Percentiles rank a stretch among this genome's conserved stretches.
Evolutionary conservation across 2,113 vertebrate species (phyloP).

Genomic region (Aplodontia rufa): DNA sequence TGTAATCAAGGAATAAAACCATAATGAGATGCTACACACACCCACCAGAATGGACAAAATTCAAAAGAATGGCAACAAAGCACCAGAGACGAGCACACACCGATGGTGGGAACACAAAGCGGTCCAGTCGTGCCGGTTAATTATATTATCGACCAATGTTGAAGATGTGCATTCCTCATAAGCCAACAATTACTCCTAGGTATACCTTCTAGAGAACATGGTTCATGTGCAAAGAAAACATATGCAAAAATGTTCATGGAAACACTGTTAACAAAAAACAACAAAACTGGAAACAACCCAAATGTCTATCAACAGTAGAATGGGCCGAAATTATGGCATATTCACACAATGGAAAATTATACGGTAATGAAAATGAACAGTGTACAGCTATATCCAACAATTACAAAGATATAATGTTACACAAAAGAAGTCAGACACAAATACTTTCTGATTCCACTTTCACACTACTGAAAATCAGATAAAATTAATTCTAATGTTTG

Average conservation of each 20-base stretch:
- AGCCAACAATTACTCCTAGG: background rate
- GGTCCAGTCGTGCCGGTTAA: background rate
- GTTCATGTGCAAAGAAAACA: background rate
- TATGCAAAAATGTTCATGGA: background rate
- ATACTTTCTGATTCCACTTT: background rate
- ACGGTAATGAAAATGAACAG: background rate
- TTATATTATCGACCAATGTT: background rate
- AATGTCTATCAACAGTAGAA: background rate
- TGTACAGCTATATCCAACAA: background rate
- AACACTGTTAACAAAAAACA: background rate
- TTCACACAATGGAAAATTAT: background rate
- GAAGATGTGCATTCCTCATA: background rate
- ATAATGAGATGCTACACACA: background rate
- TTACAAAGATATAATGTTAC: background rate
- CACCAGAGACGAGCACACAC: background rate
- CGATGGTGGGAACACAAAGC: rapidly evolving
- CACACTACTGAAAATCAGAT: background rate
- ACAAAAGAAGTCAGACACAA: background rate
- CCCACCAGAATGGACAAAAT: background rate
- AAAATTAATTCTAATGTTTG: background rate
- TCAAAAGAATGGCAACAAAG: background rate
- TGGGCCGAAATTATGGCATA: background rate
- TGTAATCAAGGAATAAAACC: background rate
- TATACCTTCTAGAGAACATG: background rate
- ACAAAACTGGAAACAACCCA: background rate